Percentiles rank a stretch among this genome's conserved stretches.
Evolutionary conservation across 2,113 vertebrate genomes (phyloP).

Genomic region (Drymodes brunneopygia): DNA sequence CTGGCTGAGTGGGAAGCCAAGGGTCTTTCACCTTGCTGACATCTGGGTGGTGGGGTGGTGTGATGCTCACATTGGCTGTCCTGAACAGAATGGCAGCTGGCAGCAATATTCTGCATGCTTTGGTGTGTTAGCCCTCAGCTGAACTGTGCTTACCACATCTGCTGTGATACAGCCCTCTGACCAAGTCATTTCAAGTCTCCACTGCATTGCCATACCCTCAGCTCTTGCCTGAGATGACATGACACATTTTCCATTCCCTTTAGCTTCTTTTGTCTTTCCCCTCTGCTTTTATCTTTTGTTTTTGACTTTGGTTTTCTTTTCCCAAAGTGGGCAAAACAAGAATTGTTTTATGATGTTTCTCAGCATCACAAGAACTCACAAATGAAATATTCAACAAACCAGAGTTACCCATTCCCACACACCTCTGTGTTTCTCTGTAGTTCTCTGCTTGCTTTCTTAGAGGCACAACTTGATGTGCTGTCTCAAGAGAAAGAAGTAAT

Average conservation of each 20-base stretch:
- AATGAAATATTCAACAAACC: neutral
- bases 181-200: neutral
- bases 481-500: neutral
- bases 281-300: neutral
- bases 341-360: neutral
- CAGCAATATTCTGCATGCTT: neutral
- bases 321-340: neutral
- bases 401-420: neutral
- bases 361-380: neutral
- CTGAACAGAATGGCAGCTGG: neutral
- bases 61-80: neutral
- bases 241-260: neutral
- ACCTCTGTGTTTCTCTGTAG: neutral
- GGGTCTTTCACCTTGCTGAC: neutral
- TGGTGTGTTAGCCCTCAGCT: neutral
- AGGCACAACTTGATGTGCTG: neutral
- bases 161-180: neutral
- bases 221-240: neutral
- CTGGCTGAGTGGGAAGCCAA: neutral
- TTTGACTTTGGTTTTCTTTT: neutral
- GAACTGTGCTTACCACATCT: neutral
- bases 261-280: neutral
- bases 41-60: accelerated
- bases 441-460: neutral
- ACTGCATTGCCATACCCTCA: neutral